A percentile compares a stretch with the other conserved stretches of the same genome.
These are phyloP conservation scores for Drosophila maculinotata DNA, from an alignment of 2,888 invertebrate genomes.

Conservation along the genomic window DNA sequence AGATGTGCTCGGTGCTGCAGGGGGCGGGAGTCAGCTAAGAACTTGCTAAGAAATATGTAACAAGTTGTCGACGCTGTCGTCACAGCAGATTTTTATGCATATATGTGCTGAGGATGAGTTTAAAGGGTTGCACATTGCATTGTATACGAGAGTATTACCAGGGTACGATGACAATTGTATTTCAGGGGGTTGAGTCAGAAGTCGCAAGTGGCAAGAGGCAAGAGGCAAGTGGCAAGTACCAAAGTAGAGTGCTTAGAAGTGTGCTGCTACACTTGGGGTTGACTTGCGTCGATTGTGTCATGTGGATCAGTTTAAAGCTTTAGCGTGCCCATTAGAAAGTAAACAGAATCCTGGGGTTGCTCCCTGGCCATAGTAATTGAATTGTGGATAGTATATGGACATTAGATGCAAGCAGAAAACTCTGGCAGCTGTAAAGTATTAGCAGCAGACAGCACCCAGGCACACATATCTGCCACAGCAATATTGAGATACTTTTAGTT, in stretches of 20 bases:
- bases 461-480: background rate
- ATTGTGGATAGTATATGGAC: slow-evolving; percentile 1
- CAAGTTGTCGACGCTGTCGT: slow-evolving; percentile 62
- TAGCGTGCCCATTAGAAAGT: slow-evolving; percentile 63
- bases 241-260: slow-evolving; percentile 34
- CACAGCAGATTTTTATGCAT: slow-evolving; percentile 56
- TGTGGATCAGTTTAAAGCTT: slow-evolving; percentile 41
- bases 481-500: too few species aligned
- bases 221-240: background rate
- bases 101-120: slow-evolving; percentile 22
- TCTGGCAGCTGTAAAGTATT: slow-evolving; percentile 35
- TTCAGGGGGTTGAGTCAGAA: background rate
- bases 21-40: slow-evolving; percentile 24
- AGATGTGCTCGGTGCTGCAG: background rate
- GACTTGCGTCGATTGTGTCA: slow-evolving; percentile 15
- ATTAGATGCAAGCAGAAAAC: background rate
- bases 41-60: slow-evolving; percentile 61
- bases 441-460: background rate
- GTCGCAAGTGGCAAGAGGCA: background rate
- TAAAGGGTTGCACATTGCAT: slow-evolving; percentile 50
- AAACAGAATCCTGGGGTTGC: slow-evolving; percentile 40
- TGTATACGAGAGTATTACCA: slow-evolving; percentile 42
- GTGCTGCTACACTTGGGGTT: slow-evolving; percentile 31
- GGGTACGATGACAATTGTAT: slow-evolving; percentile 63
- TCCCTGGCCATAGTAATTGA: slow-evolving; percentile 2